These are phyloP conservation scores for Dasyornis broadbenti DNA, from an alignment of 2,113 vertebrate species.

Conservation along the genomic window DNA sequence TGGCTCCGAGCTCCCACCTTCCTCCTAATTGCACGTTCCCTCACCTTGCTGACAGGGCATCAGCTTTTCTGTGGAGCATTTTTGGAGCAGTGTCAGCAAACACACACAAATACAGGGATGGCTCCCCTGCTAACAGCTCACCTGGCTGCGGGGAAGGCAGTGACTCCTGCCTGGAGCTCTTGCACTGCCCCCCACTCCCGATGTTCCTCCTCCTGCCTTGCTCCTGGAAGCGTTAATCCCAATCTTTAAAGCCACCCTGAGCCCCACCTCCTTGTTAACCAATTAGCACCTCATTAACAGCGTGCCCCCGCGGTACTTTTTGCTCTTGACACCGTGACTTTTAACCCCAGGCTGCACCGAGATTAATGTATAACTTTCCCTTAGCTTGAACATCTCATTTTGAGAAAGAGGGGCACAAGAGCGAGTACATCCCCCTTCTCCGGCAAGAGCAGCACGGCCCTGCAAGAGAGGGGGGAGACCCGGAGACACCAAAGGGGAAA, in stretches of 20 bases:
- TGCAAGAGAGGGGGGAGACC: fast-evolving
- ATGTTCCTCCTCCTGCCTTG: fast-evolving
- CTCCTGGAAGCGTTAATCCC: not conserved
- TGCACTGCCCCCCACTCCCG: fast-evolving
- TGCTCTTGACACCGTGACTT: not conserved
- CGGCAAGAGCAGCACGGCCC: not conserved
- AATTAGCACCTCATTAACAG: not conserved
- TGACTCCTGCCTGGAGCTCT: fast-evolving
- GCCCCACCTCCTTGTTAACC: not conserved
- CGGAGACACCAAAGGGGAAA: not conserved
- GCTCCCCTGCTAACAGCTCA: fast-evolving
- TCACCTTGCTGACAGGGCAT: no score
- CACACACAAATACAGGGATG: not conserved
- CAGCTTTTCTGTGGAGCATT: not conserved
- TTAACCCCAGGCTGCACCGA: fast-evolving
- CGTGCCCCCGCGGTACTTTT: not conserved
- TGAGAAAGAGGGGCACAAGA: not conserved
- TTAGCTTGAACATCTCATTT: not conserved
- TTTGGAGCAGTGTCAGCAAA: not conserved
- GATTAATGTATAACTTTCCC: not conserved
- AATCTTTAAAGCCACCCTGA: not conserved
- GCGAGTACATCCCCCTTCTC: not conserved
- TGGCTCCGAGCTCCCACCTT: not conserved
- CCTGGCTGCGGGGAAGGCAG: not conserved
- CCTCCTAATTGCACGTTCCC: not conserved